phyloP scores from a whole-genome alignment of 2,113 vertebrate species.

The Rhinopomastus cyanomelas region DNA sequence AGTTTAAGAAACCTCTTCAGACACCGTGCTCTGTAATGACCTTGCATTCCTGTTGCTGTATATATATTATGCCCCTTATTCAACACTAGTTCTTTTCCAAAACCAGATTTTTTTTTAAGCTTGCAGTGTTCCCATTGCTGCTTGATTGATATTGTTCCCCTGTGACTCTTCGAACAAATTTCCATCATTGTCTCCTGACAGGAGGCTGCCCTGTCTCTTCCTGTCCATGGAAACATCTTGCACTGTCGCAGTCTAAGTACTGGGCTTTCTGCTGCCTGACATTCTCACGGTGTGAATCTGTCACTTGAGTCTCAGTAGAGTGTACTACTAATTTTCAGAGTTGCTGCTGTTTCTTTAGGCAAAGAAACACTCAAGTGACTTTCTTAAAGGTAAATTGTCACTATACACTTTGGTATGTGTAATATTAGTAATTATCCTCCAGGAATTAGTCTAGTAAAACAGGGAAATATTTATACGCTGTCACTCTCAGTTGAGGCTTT shows the following conservation, averaged over 20 bases:
- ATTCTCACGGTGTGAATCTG: slow-evolving; percentile 38
- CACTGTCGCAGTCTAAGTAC: not conserved
- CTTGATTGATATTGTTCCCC: not conserved
- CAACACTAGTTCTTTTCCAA: not conserved
- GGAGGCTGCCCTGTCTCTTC: slow-evolving; percentile 36
- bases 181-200: slow-evolving; percentile 29
- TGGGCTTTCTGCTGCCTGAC: not conserved
- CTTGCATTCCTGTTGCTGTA: too few species aligned
- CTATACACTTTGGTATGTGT: not conserved
- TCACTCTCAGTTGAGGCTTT: not conserved
- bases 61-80: too few species aligned
- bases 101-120: not conserved
- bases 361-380: not conserved
- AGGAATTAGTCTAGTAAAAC: slow-evolving; percentile 36
- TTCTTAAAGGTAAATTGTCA: slow-evolving; percentile 32
- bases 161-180: slow-evolving; percentile 24
- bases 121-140: not conserved
- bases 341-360: slow-evolving; percentile 27
- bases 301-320: slow-evolving; percentile 29
- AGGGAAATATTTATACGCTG: not conserved
- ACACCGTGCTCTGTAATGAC: too few species aligned
- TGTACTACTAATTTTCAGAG: slow-evolving; percentile 59
- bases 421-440: slow-evolving; percentile 33
- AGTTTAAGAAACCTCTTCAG: too few species aligned
- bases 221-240: slow-evolving; percentile 20